phyloP scores from a whole-genome alignment of 2,113 vertebrate genomes.

The Eidolon helvum region DNA sequence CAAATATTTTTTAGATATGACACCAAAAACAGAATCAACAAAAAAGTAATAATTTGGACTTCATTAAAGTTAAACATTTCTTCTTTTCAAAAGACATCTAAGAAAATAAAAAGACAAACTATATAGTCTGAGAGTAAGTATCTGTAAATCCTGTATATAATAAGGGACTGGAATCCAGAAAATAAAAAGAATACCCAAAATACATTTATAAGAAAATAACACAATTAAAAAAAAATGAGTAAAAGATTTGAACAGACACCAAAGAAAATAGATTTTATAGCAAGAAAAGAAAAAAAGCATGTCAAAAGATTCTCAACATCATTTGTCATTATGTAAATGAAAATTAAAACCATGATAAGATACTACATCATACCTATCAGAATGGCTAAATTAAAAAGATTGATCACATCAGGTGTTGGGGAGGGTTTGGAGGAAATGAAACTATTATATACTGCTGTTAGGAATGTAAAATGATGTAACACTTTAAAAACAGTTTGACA shows the following conservation, averaged over 20 bases:
- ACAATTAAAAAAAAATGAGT: background rate
- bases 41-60: background rate
- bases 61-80: background rate
- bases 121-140: background rate
- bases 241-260: background rate
- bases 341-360: background rate
- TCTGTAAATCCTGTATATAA: background rate
- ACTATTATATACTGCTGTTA: background rate
- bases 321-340: background rate
- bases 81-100: background rate
- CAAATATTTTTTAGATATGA: background rate
- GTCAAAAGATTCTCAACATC: background rate
- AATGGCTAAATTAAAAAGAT: background rate
- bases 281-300: background rate
- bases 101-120: no score
- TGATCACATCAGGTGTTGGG: background rate
- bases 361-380: background rate
- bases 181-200: background rate
- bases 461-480: background rate
- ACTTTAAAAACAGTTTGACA: background rate
- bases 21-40: background rate
- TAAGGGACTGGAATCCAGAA: background rate
- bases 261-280: background rate
- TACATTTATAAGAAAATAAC: background rate
- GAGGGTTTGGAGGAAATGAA: background rate